Evolutionary conservation across 2,888 invertebrate species (phyloP).

Genomic region (Mylabris sibirica): DNA sequence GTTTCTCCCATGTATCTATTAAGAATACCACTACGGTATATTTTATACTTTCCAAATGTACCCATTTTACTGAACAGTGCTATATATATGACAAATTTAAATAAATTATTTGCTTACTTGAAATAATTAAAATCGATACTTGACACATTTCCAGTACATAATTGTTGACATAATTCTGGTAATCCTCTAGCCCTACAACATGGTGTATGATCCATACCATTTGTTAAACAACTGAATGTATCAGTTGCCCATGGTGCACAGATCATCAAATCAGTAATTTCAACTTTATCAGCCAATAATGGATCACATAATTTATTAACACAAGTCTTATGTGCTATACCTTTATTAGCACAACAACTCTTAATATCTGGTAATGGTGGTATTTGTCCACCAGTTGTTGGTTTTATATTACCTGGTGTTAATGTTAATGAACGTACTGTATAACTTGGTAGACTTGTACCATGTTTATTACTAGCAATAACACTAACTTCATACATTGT

Average conservation of each 20-base stretch:
- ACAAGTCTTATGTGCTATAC: slow-evolving; percentile 78
- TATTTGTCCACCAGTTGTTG: slow-evolving; percentile 65
- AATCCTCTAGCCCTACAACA: slow-evolving; percentile 80
- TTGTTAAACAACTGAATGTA: slow-evolving; percentile 81
- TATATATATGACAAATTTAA: no score
- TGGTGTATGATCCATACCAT: slow-evolving; percentile 81
- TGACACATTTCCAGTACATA: slow-evolving; percentile 82
- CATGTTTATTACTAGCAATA: slow-evolving; percentile 76
- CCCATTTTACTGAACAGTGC: no score
- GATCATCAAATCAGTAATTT: slow-evolving; percentile 85
- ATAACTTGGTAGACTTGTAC: slow-evolving; percentile 79
- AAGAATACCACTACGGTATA: no score
- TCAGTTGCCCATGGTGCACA: slow-evolving; percentile 88
- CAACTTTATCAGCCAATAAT: slow-evolving; percentile 58
- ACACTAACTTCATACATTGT: slow-evolving; percentile 86
- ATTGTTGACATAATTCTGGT: slow-evolving; percentile 75
- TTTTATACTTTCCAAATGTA: no score
- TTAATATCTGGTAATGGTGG: slow-evolving; percentile 77
- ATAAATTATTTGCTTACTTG: slow-evolving; percentile 66
- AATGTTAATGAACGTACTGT: slow-evolving; percentile 76
- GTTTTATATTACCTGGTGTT: slow-evolving; percentile 70
- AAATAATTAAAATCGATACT: slow-evolving; percentile 82
- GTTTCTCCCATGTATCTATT: no score
- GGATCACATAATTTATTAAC: slow-evolving; percentile 84
- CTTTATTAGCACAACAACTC: slow-evolving; percentile 74